phyloP scores from a whole-genome alignment of 2,888 invertebrate species.

The Mythimna pallens region DNA sequence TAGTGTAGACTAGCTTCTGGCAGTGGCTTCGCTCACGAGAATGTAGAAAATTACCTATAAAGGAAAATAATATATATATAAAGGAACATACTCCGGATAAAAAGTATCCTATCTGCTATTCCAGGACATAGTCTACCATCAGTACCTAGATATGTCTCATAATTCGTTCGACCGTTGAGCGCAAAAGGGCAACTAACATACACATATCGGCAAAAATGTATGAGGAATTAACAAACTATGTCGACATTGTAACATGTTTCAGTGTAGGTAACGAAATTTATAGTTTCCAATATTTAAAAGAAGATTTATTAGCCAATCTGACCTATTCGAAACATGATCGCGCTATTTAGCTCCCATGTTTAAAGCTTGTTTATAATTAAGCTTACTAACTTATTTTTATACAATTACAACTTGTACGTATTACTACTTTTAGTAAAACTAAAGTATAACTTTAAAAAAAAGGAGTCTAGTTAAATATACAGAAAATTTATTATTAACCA shows the following conservation, averaged over 20 bases:
- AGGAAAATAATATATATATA: no score
- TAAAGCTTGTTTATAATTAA: neutral
- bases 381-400: neutral
- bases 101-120: no score
- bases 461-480: neutral
- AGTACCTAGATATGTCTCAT: no score
- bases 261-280: neutral
- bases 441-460: neutral
- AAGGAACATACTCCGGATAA: no score
- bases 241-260: constrained; percentile 8
- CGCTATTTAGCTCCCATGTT: neutral
- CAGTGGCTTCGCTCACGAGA: no score
- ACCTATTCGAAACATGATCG: neutral
- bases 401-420: neutral
- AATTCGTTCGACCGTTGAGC: no score
- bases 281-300: neutral
- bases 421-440: neutral
- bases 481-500: neutral
- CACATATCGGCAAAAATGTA: neutral
- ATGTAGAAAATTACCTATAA: no score
- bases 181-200: no score
- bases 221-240: neutral
- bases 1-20: no score
- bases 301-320: neutral
- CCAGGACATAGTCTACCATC: no score